Percentiles rank a stretch among this genome's conserved stretches.
Conservation (phyloP, 2,113 vertebrate genomes). For the Strix uralensis region DNA sequence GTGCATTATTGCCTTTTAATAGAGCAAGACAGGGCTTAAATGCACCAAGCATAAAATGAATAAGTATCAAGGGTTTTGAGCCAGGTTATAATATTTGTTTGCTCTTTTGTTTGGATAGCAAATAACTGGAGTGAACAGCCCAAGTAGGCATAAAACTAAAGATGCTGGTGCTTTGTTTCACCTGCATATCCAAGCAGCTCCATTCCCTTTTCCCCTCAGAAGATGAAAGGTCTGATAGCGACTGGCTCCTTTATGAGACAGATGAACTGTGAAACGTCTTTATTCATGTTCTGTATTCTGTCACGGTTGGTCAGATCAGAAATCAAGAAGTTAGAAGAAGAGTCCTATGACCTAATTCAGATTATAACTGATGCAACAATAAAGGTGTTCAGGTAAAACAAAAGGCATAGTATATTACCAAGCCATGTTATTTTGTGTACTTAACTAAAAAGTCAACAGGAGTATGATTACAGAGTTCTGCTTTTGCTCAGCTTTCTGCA, state of each 20-base stretch:
- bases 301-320: neutral
- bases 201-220: neutral
- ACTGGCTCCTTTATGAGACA: neutral
- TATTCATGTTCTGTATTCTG: neutral
- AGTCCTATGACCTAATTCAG: neutral
- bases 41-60: neutral
- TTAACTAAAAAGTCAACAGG: neutral
- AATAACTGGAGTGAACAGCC: neutral
- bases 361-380: neutral
- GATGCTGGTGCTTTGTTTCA: neutral
- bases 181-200: neutral
- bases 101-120: no score
- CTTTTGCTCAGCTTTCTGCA: neutral
- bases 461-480: neutral
- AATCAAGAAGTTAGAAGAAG: neutral
- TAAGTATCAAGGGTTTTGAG: neutral
- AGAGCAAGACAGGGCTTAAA: neutral
- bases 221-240: neutral
- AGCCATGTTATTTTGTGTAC: neutral
- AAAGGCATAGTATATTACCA: neutral
- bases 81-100: neutral
- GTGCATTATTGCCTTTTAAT: constrained; percentile 26
- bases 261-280: neutral
- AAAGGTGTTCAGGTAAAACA: neutral
- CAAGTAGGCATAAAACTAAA: neutral